Evolutionary conservation across 2,888 invertebrate species (phyloP).

Genomic region (Hirtodrosophila trivittata): DNA sequence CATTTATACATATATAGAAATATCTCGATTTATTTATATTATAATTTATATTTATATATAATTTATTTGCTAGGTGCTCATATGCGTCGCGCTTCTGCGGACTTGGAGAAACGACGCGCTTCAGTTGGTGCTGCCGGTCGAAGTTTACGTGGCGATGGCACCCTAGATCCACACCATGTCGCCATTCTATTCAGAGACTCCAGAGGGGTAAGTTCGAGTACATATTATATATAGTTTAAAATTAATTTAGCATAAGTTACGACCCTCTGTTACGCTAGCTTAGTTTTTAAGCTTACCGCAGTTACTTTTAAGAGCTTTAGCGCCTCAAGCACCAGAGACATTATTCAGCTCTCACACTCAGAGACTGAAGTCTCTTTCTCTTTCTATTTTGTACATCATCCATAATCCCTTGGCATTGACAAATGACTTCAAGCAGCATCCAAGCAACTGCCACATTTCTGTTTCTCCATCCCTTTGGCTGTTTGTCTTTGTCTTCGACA

Average conservation of each 20-base stretch:
- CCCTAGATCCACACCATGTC: slow-evolving; percentile 93
- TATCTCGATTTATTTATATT: neutral
- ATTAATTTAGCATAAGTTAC: too few species aligned
- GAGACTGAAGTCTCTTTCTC: too few species aligned
- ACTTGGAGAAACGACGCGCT: slow-evolving; percentile 90
- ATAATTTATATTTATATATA: neutral
- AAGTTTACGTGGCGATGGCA: slow-evolving; percentile 87
- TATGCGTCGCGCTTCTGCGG: slow-evolving; percentile 90
- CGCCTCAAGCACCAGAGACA: too few species aligned
- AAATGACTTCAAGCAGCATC: slow-evolving; percentile 24
- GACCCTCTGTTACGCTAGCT: too few species aligned
- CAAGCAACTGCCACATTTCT: neutral
- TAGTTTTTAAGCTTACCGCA: too few species aligned
- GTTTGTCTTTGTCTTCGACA: neutral
- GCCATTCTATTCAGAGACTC: slow-evolving; percentile 96
- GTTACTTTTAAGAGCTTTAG: too few species aligned
- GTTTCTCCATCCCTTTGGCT: neutral
- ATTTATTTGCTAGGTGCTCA: slow-evolving; percentile 87
- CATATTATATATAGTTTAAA: too few species aligned
- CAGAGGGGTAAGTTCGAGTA: slow-evolving; percentile 90
- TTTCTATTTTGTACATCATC: neutral
- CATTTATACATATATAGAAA: neutral
- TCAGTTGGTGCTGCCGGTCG: slow-evolving; percentile 88
- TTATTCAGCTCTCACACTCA: too few species aligned
- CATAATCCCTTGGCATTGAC: slow-evolving; percentile 32